Evolutionary conservation across 2,888 invertebrate species (phyloP).

Genomic region (Athrips mouffetella): DNA sequence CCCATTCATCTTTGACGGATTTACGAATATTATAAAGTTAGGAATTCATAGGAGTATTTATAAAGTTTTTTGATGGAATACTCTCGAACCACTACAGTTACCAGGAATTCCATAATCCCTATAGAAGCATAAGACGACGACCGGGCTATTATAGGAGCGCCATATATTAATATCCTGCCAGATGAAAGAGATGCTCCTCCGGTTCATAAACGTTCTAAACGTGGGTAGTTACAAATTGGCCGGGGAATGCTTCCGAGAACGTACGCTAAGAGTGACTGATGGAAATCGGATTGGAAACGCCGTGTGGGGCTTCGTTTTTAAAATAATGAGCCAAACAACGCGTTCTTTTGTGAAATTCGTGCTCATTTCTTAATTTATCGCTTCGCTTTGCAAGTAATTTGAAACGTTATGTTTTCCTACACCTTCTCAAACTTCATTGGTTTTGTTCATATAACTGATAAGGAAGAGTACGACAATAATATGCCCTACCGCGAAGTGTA

Average conservation of each 20-base stretch:
- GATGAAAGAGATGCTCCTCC: conserved; percentile 2
- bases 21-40: not conserved
- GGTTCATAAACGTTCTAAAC: not conserved
- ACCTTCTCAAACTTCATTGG: no score
- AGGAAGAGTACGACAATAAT: no score
- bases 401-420: no score
- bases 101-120: not conserved
- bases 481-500: no score
- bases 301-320: not conserved
- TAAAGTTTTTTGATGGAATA: not conserved
- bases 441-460: no score
- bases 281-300: not conserved
- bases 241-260: not conserved
- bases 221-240: conserved; percentile 2
- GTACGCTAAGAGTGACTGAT: not conserved
- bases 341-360: no score
- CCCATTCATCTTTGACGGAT: not conserved
- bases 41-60: no score
- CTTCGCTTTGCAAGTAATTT: no score
- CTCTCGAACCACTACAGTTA: not conserved
- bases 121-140: not conserved
- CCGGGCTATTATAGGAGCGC: conserved; percentile 8
- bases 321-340: no score
- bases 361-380: no score
- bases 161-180: conserved; percentile 4